Base-by-base conservation (phyloP, 2,113 vertebrate species). In the Desmodus rotundus region DNA sequence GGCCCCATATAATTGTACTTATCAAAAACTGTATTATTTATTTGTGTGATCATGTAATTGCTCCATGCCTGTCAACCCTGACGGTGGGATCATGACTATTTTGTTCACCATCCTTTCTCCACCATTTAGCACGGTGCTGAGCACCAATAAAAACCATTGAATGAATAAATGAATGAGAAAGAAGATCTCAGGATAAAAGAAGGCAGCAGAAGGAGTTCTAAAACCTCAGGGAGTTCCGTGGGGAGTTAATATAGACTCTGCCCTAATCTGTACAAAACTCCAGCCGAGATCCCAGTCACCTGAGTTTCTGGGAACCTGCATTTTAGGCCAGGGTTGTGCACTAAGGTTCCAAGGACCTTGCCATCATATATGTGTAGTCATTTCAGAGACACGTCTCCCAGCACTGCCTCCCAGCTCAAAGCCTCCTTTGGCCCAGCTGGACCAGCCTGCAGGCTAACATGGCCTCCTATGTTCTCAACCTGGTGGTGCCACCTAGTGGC, bases 401-500 rank as follows among this genome's bases (percentile, higher is more conserved):
- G 33, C 31, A 45, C 36, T 85, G 15, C 63, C 86, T 95, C 45
- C 43, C 95, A 93, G 68, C 68, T 56, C 78, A 68, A 73, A 93
- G 58, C 33, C 24, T 96, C 43, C 54, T 92, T 84, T 73, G 41
- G 65, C 47, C 43, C 45, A 84, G 38, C 8, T 52, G 63, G 63
- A 67, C 50, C 84, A 94, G 80, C 52, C 41, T 83, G 15, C 58
- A 70, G 45, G 61, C 77, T 67, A 58, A 87, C 58, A 84, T 45
- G 84, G 45, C 81, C 70, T 92, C 82, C 72, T 90, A 16, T 68
- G 54, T 73, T 85, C 90, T 94, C 67, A 95, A 41, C 38, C 24
- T 90, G 38, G 15, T 65, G 68, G 76, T 92, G 77, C 88, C 77
- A 87, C 65, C 78, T 96, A 92, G 52, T 94, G 93, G 85, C 38